Base-by-base conservation (phyloP, 1,140 invertebrate species). In the Mya arenaria region DNA sequence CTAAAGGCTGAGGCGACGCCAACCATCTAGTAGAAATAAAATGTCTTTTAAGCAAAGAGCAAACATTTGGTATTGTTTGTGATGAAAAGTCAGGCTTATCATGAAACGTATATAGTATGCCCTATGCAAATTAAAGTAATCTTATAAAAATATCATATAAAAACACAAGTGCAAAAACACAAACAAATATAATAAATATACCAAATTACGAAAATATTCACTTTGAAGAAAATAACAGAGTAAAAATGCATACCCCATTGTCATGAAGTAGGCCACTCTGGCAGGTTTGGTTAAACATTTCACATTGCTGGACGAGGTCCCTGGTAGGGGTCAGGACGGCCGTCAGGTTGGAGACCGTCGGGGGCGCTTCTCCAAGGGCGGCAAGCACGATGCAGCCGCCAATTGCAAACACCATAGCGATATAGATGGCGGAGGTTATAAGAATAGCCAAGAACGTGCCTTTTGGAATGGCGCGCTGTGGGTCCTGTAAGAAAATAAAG, bases 401-500 rank as follows among this genome's bases (percentile, higher is more conserved):
- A 41, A 95, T 94, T 68, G 96, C 93, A 63, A 97, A 85, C 0
- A 96, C 96, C 94, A 98, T 97, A 2, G 96, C 10, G 1, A 98
- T 83, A 90, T 99, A 99, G 4, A 96, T 96, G 0, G 95, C 58
- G 1, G 97, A 97, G 1, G 97, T 98, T 5, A 98, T 91, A 0
- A 96, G 65, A 79, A 99, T 98, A 0, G 98, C 96, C 17, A 98
- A 91, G 1, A 99, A 93, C 0, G 98, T 99, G 72, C 98, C 98
- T 92, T 93, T 93, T 8, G 95, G 94, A 83, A 95, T 95, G 8
- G 93, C 92, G 25, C 66, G 85, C 44, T 91, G 89, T 8, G 98
- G 97, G 93, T 99, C 97, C 95, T 98, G 90, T 4, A 91, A 91
- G 58, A 41, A 30, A 28, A 41, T n/a, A n/a, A n/a, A n/a, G n/a